These are phyloP conservation scores for Potamarius usumacintae DNA, from an alignment of 2,113 vertebrate genomes.

Conservation along the genomic window DNA sequence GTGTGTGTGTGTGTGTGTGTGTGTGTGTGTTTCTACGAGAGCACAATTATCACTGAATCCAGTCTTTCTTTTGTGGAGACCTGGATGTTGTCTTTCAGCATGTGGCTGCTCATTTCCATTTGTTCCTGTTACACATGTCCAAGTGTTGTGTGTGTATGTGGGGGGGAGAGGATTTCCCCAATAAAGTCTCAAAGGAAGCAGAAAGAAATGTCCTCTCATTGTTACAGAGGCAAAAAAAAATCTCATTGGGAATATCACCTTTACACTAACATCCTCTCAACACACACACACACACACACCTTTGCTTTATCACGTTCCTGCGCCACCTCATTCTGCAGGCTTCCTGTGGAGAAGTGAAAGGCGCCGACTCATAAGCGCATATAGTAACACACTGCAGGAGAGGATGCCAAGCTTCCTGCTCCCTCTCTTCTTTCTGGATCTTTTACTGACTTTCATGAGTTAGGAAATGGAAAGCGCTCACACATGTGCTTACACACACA, in stretches of 20 bases:
- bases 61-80: slow-evolving; percentile 41
- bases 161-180: slow-evolving; percentile 37
- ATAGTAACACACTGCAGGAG: slow-evolving; percentile 28
- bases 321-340: neutral
- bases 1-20: slow-evolving; percentile 22
- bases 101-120: slow-evolving; percentile 51
- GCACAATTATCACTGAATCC: slow-evolving; percentile 43
- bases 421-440: neutral
- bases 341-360: slow-evolving; percentile 47
- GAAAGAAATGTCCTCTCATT: slow-evolving; percentile 51
- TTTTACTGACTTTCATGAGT: slow-evolving; percentile 25
- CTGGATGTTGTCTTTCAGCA: slow-evolving; percentile 55
- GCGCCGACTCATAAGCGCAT: slow-evolving; percentile 4
- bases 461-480: slow-evolving; percentile 27
- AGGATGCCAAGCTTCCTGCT: slow-evolving; percentile 25
- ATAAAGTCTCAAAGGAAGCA: slow-evolving; percentile 54
- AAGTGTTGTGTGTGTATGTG: slow-evolving; percentile 19
- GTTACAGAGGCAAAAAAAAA: slow-evolving; percentile 43
- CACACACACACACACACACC: slow-evolving; percentile 29
- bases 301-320: slow-evolving; percentile 26
- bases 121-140: slow-evolving; percentile 48
- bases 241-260: slow-evolving; percentile 46
- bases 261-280: slow-evolving; percentile 43
- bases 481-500: neutral
- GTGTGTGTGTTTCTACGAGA: slow-evolving; percentile 27